Conservation (phyloP, 2,797 vertebrate genomes). For the Syngnathus rostellatus region DNA sequence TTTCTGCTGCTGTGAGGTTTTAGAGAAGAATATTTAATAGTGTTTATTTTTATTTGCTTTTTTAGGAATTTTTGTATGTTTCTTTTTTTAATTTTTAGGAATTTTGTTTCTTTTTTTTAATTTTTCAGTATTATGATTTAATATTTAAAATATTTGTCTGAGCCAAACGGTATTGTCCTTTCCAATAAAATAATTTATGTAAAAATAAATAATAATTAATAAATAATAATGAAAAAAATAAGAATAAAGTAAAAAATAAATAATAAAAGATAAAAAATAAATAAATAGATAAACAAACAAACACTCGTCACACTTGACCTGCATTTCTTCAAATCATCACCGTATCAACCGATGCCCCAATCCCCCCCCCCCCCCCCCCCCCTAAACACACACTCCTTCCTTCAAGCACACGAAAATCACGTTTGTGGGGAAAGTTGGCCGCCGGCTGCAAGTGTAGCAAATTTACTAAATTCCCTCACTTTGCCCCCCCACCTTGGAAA, state of each 20-base stretch:
- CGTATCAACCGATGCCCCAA: not conserved
- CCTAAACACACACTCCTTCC: not conserved
- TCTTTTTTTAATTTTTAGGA: too few relatives aligned
- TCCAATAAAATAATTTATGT: too few relatives aligned
- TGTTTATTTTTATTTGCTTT: too few relatives aligned
- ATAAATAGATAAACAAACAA: not conserved
- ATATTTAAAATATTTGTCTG: too few relatives aligned
- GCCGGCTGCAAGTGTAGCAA: constrained; percentile 80
- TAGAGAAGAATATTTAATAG: not conserved
- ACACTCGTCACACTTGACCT: not conserved
- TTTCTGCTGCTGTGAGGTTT: not conserved
- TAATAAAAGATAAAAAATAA: not conserved
- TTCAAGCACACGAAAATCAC: constrained; percentile 13
- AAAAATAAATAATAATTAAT: too few relatives aligned
- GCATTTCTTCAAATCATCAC: not conserved
- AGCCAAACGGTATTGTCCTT: not conserved
- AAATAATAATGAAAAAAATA: too few relatives aligned
- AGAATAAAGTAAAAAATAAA: not conserved
- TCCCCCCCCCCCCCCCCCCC: too few relatives aligned
- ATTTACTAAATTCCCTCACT: constrained; percentile 87
- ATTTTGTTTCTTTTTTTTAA: too few relatives aligned
- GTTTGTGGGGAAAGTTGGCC: constrained; percentile 49
- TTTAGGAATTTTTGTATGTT: too few relatives aligned
- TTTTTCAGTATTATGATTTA: too few relatives aligned
- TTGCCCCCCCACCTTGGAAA: constrained; percentile 71